A percentile compares a stretch with the other conserved stretches of the same genome.
Evolutionary conservation across 2,797 vertebrate species (phyloP).

Genomic region (Macropus fuliginosus): DNA sequence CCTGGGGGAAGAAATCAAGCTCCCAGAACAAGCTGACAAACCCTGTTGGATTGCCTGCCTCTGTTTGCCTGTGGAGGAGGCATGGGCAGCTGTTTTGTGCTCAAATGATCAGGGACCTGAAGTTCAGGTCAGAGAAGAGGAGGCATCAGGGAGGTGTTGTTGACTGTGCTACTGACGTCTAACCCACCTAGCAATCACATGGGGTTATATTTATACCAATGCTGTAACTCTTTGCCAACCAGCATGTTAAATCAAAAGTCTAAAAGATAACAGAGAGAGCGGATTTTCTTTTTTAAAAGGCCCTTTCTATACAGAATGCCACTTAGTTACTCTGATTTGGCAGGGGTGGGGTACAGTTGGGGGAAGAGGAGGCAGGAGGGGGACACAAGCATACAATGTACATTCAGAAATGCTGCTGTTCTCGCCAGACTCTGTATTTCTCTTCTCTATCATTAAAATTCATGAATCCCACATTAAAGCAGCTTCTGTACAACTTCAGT

Average conservation of each 20-base stretch:
- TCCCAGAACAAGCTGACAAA: background rate
- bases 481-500: background rate
- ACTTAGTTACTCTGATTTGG: background rate
- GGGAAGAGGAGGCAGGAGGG: background rate
- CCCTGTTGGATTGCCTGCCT: background rate
- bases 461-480: slow-evolving; percentile 1
- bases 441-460: background rate
- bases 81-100: background rate
- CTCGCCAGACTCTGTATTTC: background rate
- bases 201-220: background rate
- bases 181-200: background rate
- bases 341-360: background rate
- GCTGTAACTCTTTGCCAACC: background rate
- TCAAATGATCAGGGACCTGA: background rate
- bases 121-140: background rate
- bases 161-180: background rate
- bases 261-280: background rate
- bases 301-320: background rate
- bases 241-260: background rate
- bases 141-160: background rate
- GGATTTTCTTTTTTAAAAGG: background rate
- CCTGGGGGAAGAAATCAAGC: background rate
- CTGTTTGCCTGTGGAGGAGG: background rate
- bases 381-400: background rate
- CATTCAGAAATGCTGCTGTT: background rate